Evolutionary conservation across 1,140 invertebrate genomes (phyloP).

Genomic region (Saccostrea glomerata): DNA sequence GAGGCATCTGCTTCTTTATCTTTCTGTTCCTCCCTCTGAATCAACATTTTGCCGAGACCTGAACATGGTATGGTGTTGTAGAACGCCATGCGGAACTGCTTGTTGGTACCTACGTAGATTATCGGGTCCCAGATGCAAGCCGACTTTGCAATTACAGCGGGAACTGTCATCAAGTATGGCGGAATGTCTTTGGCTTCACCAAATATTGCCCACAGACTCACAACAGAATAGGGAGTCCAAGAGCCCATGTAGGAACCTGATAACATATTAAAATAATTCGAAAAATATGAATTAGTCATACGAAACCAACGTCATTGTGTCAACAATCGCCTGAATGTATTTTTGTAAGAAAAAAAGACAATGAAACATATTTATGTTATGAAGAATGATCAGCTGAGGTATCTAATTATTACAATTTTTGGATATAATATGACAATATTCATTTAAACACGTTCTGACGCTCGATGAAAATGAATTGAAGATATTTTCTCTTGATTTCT

Average conservation of each 20-base stretch:
- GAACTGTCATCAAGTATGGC: slow-evolving; percentile 47
- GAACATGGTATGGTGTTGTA: slow-evolving; percentile 61
- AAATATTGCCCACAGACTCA: slow-evolving; percentile 60
- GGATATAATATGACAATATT: too few relatives aligned
- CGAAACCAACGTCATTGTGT: too few relatives aligned
- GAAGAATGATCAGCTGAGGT: too few relatives aligned
- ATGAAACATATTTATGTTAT: too few relatives aligned
- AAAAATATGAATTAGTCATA: too few relatives aligned
- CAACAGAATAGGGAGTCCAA: slow-evolving; percentile 66
- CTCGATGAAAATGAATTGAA: too few relatives aligned
- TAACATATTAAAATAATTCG: neutral
- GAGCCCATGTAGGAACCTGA: slow-evolving; percentile 4
- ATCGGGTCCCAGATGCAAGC: slow-evolving; percentile 66
- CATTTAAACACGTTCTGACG: too few relatives aligned
- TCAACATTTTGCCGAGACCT: slow-evolving; percentile 28
- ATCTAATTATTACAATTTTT: too few relatives aligned
- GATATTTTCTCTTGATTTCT: too few relatives aligned
- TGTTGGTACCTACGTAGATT: slow-evolving; percentile 67
- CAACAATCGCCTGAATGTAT: too few relatives aligned
- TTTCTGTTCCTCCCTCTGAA: slow-evolving; percentile 9
- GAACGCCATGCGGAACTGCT: slow-evolving; percentile 63
- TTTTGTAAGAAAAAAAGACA: too few relatives aligned
- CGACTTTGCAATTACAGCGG: slow-evolving; percentile 64
- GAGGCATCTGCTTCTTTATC: slow-evolving; percentile 35
- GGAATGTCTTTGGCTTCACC: slow-evolving; percentile 51